Evolutionary conservation across 2,797 vertebrate genomes (phyloP).

Genomic region (Pseudocheirus occidentalis): DNA sequence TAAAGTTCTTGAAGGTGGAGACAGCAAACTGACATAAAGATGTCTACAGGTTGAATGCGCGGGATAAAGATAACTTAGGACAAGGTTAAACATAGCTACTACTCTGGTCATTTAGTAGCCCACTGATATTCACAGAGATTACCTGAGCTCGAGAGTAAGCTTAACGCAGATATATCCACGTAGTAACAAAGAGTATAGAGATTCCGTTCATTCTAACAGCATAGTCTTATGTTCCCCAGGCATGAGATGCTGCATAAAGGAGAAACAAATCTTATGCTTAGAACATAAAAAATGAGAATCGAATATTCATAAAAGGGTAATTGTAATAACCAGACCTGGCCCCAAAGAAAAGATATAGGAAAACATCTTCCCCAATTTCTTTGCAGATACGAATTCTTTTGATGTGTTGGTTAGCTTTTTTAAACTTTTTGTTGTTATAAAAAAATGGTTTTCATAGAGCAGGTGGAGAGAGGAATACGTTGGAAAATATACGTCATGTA

Average conservation of each 20-base stretch:
- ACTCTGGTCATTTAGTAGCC: background rate
- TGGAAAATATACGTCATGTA: background rate
- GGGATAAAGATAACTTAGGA: background rate
- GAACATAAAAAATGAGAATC: background rate
- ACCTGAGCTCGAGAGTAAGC: background rate
- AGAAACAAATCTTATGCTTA: background rate
- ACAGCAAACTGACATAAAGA: background rate
- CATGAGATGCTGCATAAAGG: background rate
- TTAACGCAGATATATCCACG: too few species aligned
- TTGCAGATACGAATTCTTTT: background rate
- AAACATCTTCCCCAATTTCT: background rate
- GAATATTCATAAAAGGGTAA: background rate
- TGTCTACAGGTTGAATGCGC: background rate
- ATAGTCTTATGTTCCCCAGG: background rate
- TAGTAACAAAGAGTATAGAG: background rate
- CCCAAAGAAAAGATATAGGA: background rate
- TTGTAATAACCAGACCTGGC: background rate
- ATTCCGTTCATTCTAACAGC: background rate
- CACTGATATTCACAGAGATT: background rate
- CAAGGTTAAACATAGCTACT: background rate
- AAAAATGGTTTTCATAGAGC: background rate
- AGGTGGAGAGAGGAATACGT: background rate
- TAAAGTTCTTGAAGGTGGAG: background rate
- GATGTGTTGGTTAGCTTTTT: background rate
- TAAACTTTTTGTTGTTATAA: background rate